Conservation (phyloP, 2,888 invertebrate genomes). For the Cylindroiulus punctatus region DNA sequence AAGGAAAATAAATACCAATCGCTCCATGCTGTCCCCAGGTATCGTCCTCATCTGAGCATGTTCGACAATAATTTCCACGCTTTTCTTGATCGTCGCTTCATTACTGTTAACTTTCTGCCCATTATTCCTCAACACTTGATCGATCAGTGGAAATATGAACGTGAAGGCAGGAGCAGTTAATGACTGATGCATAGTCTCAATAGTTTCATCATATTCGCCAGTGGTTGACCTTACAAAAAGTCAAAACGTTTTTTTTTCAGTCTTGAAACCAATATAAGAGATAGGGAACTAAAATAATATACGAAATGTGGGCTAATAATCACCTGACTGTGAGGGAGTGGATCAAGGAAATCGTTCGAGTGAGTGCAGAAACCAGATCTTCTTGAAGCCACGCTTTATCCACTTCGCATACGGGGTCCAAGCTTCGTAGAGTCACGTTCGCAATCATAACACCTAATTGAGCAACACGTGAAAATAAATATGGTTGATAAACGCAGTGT, state of each 20-base stretch:
- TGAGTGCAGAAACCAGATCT: conserved; percentile 72
- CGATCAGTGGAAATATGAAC: conserved; percentile 82
- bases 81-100: conserved; percentile 62
- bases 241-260: background rate
- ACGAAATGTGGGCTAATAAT: background rate
- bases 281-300: background rate
- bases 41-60: conserved; percentile 76
- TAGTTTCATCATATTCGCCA: conserved; percentile 12
- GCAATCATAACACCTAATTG: conserved; percentile 72
- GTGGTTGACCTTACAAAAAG: background rate
- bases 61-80: conserved; percentile 65
- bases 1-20: conserved; percentile 10
- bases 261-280: background rate
- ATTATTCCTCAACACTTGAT: conserved; percentile 61
- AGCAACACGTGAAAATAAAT: background rate
- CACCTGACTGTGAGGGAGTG: conserved; percentile 68
- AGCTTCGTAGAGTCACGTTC: conserved; percentile 77
- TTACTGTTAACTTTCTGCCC: conserved; percentile 58
- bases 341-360: conserved; percentile 73
- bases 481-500: background rate
- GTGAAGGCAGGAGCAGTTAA: conserved; percentile 79
- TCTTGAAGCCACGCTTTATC: conserved; percentile 81
- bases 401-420: conserved; percentile 83
- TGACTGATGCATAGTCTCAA: background rate
- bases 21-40: conserved; percentile 68